These are phyloP conservation scores for Pogonocichla stellata DNA, from an alignment of 2,113 vertebrate genomes.

Conservation along the genomic window DNA sequence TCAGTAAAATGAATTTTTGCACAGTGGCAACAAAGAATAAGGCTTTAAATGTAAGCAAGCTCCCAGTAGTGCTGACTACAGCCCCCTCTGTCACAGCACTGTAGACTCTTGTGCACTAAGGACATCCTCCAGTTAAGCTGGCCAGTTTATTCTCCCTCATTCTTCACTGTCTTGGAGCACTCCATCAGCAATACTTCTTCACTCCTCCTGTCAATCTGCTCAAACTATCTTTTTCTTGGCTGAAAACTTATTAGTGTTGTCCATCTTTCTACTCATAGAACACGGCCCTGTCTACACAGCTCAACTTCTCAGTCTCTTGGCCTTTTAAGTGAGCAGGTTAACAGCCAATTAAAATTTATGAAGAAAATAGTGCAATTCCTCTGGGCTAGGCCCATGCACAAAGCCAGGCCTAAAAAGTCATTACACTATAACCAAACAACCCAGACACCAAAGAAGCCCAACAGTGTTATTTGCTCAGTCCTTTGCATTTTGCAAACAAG, in stretches of 20 bases:
- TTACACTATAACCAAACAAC: neutral
- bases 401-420: neutral
- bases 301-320: neutral
- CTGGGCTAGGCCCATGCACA: neutral
- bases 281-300: neutral
- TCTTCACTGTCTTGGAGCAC: neutral
- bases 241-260: neutral
- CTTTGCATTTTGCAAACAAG: neutral
- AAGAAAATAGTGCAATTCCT: neutral
- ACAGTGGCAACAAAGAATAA: neutral
- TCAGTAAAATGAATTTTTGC: neutral
- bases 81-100: neutral
- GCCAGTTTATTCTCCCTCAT: neutral
- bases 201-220: neutral
- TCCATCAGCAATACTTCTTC: neutral
- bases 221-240: neutral
- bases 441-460: neutral
- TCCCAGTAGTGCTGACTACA: neutral
- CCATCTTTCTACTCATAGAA: neutral
- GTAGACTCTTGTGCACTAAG: neutral
- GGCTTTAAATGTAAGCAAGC: neutral
- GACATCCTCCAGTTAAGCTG: neutral
- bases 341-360: neutral
- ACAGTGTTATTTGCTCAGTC: neutral
- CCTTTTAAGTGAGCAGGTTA: neutral